phyloP scores from a whole-genome alignment of 2,113 vertebrate species.

The Otocyon megalotis region DNA sequence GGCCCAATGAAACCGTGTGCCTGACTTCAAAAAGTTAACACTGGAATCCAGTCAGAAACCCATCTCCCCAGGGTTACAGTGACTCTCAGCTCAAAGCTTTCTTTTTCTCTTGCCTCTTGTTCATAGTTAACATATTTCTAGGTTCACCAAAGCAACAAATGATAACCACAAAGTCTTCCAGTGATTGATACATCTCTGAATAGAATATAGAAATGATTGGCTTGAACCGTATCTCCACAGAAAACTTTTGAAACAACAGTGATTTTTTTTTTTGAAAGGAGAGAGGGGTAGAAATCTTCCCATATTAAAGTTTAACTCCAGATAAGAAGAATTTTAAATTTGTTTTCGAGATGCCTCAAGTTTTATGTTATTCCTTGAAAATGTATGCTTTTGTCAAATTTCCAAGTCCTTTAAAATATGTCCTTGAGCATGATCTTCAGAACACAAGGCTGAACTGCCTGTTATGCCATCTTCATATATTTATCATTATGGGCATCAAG shows the following conservation, averaged over 20 bases:
- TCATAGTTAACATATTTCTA: not conserved
- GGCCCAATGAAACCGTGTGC: not conserved
- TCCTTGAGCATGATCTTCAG: not conserved
- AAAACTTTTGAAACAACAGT: not conserved
- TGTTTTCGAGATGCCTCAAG: not conserved
- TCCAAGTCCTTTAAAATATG: not conserved
- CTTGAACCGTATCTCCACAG: not conserved
- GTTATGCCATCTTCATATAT: not conserved
- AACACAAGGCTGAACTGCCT: not conserved
- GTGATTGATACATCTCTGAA: not conserved
- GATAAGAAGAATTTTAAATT: not conserved
- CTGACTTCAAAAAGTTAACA: not conserved
- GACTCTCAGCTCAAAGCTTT: not conserved
- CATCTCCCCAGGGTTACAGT: not conserved
- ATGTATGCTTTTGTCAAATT: not conserved
- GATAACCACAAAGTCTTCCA: not conserved
- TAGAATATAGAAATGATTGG: not conserved
- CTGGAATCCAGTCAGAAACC: not conserved
- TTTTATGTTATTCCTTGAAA: conserved; percentile 12
- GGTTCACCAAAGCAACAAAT: not conserved
- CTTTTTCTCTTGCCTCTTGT: not conserved
- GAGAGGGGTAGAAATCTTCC: not conserved
- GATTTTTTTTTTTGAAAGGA: not conserved
- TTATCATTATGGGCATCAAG: not conserved
- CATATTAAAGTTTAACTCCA: not conserved